A percentile compares a stretch with the other conserved stretches of the same genome.
phyloP scores from a whole-genome alignment of 2,113 vertebrate genomes.

The Ardeotis arabs region DNA sequence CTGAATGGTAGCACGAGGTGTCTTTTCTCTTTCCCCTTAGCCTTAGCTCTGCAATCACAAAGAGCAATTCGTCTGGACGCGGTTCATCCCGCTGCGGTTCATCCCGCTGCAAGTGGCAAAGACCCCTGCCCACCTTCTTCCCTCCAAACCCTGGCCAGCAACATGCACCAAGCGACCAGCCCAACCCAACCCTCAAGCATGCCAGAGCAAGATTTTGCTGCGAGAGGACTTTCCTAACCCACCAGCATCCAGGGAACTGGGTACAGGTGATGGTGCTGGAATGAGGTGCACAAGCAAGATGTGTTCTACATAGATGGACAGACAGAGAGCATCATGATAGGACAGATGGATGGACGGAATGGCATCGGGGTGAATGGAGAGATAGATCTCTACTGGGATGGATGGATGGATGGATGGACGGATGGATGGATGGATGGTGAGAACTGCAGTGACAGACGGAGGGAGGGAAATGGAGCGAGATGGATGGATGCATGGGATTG shows the following conservation, averaged over 20 bases:
- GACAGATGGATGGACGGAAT: background rate
- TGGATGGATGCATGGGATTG: background rate
- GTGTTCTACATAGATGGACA: no score
- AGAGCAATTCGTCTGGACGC: background rate
- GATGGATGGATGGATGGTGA: background rate
- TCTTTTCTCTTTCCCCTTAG: conserved; percentile 62
- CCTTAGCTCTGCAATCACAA: conserved; percentile 69
- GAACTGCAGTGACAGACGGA: background rate
- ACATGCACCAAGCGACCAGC: background rate
- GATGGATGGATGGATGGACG: background rate
- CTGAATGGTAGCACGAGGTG: conserved; percentile 42
- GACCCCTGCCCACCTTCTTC: background rate
- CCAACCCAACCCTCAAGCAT: fast-evolving
- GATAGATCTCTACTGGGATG: background rate
- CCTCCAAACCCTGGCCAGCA: background rate
- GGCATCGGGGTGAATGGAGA: background rate
- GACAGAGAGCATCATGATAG: background rate
- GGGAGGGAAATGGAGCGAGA: background rate
- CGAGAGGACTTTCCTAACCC: background rate
- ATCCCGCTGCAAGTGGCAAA: background rate
- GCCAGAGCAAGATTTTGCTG: background rate
- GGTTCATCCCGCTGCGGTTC: background rate
- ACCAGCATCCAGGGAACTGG: background rate
- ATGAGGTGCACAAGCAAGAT: background rate
- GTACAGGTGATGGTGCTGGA: background rate